Base-by-base conservation (phyloP, 2,113 vertebrate genomes). In the Rissa tridactyla region DNA sequence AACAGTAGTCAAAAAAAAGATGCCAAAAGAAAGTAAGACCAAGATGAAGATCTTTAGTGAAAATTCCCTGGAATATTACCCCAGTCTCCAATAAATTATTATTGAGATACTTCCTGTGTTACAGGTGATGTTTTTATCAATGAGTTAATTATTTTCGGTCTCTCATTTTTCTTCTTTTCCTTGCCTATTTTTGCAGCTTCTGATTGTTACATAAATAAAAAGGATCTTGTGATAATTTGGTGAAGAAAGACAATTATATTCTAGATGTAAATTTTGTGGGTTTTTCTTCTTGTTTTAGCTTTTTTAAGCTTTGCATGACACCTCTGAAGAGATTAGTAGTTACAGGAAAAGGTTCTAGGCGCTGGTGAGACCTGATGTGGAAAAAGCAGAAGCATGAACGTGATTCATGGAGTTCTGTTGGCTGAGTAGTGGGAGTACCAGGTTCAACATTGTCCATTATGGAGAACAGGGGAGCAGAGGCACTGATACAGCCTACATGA, bases 391-490 rank as follows among this genome's bases (percentile, higher is more conserved):
- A 84, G 20, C 47, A 62, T 36, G 40, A 57, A 47, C 3, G 2
- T 22, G 14, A 22, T 46, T 55, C 6, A 5, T 38, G 49, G 54
- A 10, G 34, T 61, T 18, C 15, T 42, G 6, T 7, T 51, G 14
- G n/a, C 29, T 47, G n/a, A 57, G 6, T 15, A 25, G 12, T 4
- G 51, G 52, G 21, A 51, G 11, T 4, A 61, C 18, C 3, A 40
- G 9, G 5, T 13, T 47, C 22, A 42, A 0, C 13, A 2, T 1
- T 16, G 9, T 47, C 19, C 2, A 1, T 70, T 26, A 7, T 0
- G 21, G 60, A 52, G 60, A 73, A 4, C 25, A 83, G 49, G 17
- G 46, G 62, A 70, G 44, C 49, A 46, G 36, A 71, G n/a, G 9
- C 15, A 10, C 26, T 55, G 40, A 15, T 25, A 36, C 2, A 29